A percentile compares a stretch with the other conserved stretches of the same genome.
Evolutionary conservation across 2,113 vertebrate species (phyloP).

Genomic region (Scomber scombrus): DNA sequence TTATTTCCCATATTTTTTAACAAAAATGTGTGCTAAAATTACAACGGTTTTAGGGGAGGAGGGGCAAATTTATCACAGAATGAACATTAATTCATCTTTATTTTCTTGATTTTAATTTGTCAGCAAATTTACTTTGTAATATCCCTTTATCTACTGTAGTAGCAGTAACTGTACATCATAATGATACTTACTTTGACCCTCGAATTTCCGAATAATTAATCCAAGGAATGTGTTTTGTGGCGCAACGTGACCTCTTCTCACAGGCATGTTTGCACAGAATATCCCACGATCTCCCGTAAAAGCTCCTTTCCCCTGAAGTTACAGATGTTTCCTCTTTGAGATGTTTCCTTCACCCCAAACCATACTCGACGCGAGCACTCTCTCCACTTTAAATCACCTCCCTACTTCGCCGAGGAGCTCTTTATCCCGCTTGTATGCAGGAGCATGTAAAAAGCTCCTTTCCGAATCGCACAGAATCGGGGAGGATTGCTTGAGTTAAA

Average conservation of each 20-base stretch:
- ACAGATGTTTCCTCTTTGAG: constrained; percentile 83
- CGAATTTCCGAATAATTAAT: constrained; percentile 99
- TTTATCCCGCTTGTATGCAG: constrained; percentile 70
- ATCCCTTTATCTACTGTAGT: neutral
- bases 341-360: constrained; percentile 81
- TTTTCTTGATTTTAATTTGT: neutral
- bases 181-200: constrained; percentile 97
- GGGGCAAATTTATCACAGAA: neutral
- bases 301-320: constrained; percentile 80
- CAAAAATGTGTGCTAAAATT: neutral
- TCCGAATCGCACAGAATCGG: constrained; percentile 75
- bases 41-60: neutral
- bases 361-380: constrained; percentile 81
- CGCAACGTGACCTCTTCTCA: constrained; percentile 99
- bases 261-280: constrained; percentile 92
- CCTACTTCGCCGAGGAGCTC: constrained; percentile 60
- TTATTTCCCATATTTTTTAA: neutral
- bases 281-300: constrained; percentile 78
- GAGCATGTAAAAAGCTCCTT: constrained; percentile 72
- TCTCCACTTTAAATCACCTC: constrained; percentile 77
- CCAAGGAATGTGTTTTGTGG: constrained; percentile 99
- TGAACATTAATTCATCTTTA: neutral
- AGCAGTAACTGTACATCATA: neutral
- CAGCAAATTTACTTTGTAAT: neutral
- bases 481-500: constrained; percentile 76